A percentile compares a stretch with the other conserved stretches of the same genome.
Conservation (phyloP, 2,113 vertebrate genomes). For the Tachysurus fulvidraco region DNA sequence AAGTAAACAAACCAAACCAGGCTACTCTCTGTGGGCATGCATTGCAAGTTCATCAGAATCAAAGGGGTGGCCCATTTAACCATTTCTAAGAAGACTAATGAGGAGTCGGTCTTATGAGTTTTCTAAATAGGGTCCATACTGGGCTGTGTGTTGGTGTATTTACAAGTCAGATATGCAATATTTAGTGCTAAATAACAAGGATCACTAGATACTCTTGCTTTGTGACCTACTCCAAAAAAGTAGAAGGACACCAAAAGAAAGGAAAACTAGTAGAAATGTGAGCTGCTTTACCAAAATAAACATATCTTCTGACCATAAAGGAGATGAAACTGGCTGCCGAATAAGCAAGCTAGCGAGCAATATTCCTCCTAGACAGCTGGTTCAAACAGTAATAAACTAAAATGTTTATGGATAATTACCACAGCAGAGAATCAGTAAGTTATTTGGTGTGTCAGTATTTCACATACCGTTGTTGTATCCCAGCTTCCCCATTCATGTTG, state of each 20-base stretch:
- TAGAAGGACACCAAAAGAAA: not conserved
- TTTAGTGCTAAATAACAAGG: not conserved
- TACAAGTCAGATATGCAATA: not conserved
- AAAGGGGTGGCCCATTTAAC: conserved; percentile 42
- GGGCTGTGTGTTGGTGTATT: not conserved
- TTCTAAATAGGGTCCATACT: not conserved
- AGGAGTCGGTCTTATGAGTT: not conserved
- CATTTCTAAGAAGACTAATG: conserved; percentile 23
- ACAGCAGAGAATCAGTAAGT: not conserved
- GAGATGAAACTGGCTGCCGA: not conserved
- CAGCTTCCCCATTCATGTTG: not conserved
- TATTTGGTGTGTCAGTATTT: not conserved
- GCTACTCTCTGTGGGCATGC: conserved; percentile 13
- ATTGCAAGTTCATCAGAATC: conserved; percentile 49
- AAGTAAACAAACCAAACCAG: conserved; percentile 56
- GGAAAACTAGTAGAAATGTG: not conserved
- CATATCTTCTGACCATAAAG: not conserved
- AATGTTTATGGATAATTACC: not conserved
- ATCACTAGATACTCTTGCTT: not conserved
- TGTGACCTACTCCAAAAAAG: not conserved
- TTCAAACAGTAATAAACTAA: not conserved
- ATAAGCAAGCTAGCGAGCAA: not conserved
- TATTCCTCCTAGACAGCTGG: not conserved
- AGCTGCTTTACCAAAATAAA: not conserved
- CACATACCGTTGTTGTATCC: not conserved